A percentile compares a stretch with the other conserved stretches of the same genome.
Conservation (phyloP, 2,888 invertebrate species). For the Lamellibrachia satsuma region DNA sequence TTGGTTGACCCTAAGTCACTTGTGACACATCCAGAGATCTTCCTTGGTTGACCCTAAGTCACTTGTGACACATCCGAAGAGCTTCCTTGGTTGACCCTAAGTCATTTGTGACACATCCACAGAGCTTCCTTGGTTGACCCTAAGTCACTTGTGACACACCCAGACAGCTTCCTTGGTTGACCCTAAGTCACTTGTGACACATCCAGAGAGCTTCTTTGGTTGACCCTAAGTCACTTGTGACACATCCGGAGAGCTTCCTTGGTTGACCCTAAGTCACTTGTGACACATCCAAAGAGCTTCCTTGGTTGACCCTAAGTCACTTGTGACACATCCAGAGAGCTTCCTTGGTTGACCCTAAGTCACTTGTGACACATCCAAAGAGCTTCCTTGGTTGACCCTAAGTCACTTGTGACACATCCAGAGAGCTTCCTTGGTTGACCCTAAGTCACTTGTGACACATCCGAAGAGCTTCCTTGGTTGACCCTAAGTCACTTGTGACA, state of each 20-base stretch:
- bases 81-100: background rate
- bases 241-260: background rate
- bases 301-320: background rate
- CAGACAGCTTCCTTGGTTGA: background rate
- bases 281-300: background rate
- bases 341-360: background rate
- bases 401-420: no score
- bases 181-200: no score
- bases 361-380: no score
- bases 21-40: background rate
- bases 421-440: background rate
- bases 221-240: no score
- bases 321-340: background rate
- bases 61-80: background rate
- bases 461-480: background rate
- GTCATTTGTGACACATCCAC: no score
- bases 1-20: background rate
- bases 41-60: background rate
- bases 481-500: no score
- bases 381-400: background rate
- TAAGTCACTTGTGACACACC: no score
- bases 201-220: background rate
- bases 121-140: background rate
- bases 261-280: background rate
- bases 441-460: no score